phyloP scores from a whole-genome alignment of 2,797 vertebrate species.

The Acrossocheilus fasciatus region DNA sequence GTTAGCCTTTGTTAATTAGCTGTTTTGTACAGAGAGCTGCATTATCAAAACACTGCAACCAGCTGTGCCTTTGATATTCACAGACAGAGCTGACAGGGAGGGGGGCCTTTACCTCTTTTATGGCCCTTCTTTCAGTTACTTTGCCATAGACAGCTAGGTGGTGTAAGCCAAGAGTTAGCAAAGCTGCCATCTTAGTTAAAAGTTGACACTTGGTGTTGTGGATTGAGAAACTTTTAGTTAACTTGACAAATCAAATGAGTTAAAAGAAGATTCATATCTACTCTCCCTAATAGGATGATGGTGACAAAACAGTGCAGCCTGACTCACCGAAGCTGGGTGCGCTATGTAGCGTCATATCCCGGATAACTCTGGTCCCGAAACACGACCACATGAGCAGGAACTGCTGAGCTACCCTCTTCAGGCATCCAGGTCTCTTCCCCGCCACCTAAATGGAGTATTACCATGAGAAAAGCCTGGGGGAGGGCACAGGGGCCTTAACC shows the following conservation, averaged over 20 bases:
- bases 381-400: slow-evolving; percentile 99
- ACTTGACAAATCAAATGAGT: not conserved
- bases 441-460: slow-evolving; percentile 90
- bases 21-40: slow-evolving; percentile 85
- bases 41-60: slow-evolving; percentile 91
- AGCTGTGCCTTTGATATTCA: slow-evolving; percentile 93
- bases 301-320: not conserved
- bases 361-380: slow-evolving; percentile 98
- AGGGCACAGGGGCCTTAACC: slow-evolving; percentile 76
- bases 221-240: slow-evolving; percentile 24
- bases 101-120: slow-evolving; percentile 71
- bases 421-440: slow-evolving; percentile 90
- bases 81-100: slow-evolving; percentile 73
- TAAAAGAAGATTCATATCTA: not conserved
- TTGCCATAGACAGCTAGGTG: slow-evolving; percentile 63
- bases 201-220: slow-evolving; percentile 23
- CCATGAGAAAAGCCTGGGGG: slow-evolving; percentile 78
- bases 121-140: slow-evolving; percentile 72
- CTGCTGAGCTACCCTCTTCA: slow-evolving; percentile 98
- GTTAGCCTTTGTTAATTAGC: slow-evolving; percentile 88
- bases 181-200: slow-evolving; percentile 61
- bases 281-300: not conserved
- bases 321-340: slow-evolving; percentile 97
- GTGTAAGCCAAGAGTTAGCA: slow-evolving; percentile 50
- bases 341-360: slow-evolving; percentile 99